These are phyloP conservation scores for Centropristis striata DNA, from an alignment of 2,113 vertebrate genomes.

Conservation along the genomic window DNA sequence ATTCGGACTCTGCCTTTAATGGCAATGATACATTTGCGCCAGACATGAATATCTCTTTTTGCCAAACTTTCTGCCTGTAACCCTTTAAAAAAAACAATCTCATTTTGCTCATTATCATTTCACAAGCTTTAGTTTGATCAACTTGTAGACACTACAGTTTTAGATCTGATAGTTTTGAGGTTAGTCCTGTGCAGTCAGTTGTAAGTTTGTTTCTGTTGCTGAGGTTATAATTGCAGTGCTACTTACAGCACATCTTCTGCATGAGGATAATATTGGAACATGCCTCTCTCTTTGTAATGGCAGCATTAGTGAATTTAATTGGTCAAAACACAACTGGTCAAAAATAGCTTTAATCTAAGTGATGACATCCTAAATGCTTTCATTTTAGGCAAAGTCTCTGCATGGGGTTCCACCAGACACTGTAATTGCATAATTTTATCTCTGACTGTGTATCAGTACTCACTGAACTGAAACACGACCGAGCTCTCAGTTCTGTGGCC, in stretches of 20 bases:
- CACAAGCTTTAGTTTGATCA: neutral
- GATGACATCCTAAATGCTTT: neutral
- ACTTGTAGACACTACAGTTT: neutral
- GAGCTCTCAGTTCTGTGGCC: too few relatives aligned
- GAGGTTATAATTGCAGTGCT: slow-evolving; percentile 5
- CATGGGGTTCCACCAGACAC: too few relatives aligned
- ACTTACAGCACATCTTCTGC: neutral
- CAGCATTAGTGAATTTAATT: slow-evolving; percentile 31
- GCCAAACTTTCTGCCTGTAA: neutral
- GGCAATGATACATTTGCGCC: too few relatives aligned
- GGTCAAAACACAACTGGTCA: slow-evolving; percentile 12
- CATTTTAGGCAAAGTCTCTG: neutral
- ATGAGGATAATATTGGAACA: slow-evolving; percentile 2
- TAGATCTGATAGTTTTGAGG: neutral
- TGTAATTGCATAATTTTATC: too few relatives aligned
- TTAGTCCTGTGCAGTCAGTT: neutral
- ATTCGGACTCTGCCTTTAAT: too few relatives aligned
- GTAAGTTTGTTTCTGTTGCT: neutral
- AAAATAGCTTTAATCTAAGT: slow-evolving; percentile 12
- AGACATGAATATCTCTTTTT: too few relatives aligned
- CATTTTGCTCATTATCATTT: neutral
- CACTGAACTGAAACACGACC: too few relatives aligned
- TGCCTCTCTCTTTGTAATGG: slow-evolving; percentile 4
- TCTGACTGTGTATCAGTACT: too few relatives aligned
- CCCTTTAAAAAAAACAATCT: neutral